Percentiles rank a stretch among this genome's conserved stretches.
phyloP scores from a whole-genome alignment of 2,888 invertebrate genomes.

The Pterostichus madidus region DNA sequence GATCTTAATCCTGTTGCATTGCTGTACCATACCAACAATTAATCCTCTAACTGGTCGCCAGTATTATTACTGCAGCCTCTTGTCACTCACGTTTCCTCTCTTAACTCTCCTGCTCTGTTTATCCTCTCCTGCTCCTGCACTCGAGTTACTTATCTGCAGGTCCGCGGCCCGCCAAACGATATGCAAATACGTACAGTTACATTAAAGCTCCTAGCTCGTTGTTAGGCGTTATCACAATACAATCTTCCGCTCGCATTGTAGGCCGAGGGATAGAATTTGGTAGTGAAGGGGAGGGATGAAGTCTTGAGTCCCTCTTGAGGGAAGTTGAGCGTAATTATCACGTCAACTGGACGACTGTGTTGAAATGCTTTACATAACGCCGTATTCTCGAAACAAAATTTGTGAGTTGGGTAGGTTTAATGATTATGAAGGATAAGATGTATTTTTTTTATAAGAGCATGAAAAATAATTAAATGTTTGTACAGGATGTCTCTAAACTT shows the following conservation, averaged over 20 bases:
- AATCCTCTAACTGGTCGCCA: neutral
- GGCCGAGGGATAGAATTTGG: neutral
- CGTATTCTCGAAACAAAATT: neutral
- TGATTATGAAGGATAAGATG: neutral
- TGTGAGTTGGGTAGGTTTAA: neutral
- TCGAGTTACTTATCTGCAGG: slow-evolving; percentile 42
- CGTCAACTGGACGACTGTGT: slow-evolving; percentile 47
- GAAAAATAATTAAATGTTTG: no score
- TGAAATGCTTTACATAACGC: slow-evolving; percentile 4
- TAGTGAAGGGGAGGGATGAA: neutral
- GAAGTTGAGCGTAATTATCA: slow-evolving; percentile 29
- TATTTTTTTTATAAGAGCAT: no score
- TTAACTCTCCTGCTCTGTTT: neutral
- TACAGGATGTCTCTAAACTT: no score
- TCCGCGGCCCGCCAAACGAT: slow-evolving; percentile 53
- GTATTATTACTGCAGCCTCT: neutral
- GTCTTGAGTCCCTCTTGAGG: slow-evolving; percentile 20
- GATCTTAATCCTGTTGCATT: neutral
- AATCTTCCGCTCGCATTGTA: slow-evolving; percentile 30
- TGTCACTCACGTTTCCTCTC: slow-evolving; percentile 1
- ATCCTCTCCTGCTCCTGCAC: slow-evolving; percentile 15
- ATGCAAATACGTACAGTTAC: slow-evolving; percentile 62
- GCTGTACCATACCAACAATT: no score
- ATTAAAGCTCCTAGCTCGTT: slow-evolving; percentile 40
- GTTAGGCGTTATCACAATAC: slow-evolving; percentile 60